Percentiles rank a stretch among this genome's conserved stretches.
These are phyloP conservation scores for Sebastes paucispinis DNA, from an alignment of 2,797 vertebrate genomes.

Conservation along the genomic window DNA sequence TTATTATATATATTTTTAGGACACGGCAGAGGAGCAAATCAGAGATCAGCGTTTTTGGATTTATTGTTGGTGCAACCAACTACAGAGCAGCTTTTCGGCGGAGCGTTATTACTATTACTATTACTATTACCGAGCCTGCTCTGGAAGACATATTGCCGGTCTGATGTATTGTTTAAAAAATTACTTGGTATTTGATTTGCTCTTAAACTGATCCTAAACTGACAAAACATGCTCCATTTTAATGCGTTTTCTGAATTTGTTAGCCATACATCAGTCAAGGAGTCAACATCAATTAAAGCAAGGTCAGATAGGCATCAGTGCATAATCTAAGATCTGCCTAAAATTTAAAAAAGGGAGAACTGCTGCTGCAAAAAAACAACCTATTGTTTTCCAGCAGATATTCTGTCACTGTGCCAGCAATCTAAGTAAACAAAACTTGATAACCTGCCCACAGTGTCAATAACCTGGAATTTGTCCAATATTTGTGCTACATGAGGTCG, in stretches of 20 bases:
- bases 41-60: too few relatives aligned
- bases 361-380: background rate
- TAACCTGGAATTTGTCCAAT: slow-evolving; percentile 46
- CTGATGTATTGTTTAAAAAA: too few relatives aligned
- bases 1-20: too few relatives aligned
- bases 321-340: background rate
- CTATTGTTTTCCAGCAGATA: background rate
- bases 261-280: background rate
- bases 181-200: too few relatives aligned
- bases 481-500: slow-evolving; percentile 34
- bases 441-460: slow-evolving; percentile 47
- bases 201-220: background rate
- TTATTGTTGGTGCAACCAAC: too few relatives aligned
- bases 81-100: too few relatives aligned
- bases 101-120: too few relatives aligned
- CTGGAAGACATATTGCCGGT: too few relatives aligned
- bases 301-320: background rate
- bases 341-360: background rate
- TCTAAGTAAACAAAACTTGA: slow-evolving; percentile 42
- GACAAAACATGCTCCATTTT: background rate
- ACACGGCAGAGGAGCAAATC: too few relatives aligned
- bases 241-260: background rate
- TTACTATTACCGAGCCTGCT: too few relatives aligned
- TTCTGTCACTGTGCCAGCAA: slow-evolving; percentile 7
- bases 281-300: background rate